Conservation (phyloP, 2,888 invertebrate genomes). For the Arctia plantaginis region DNA sequence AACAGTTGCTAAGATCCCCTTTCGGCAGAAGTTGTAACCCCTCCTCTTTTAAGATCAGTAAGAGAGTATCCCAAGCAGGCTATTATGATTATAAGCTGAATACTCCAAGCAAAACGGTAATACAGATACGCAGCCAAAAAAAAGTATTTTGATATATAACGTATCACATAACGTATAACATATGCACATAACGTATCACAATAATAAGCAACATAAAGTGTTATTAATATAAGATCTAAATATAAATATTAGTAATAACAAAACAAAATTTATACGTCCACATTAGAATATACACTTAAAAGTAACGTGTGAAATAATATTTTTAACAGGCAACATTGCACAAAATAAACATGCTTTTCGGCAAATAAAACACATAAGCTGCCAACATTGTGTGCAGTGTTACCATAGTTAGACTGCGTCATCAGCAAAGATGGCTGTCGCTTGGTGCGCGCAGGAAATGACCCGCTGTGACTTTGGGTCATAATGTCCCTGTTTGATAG, state of each 20-base stretch:
- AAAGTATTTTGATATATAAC: not conserved
- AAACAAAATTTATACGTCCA: not conserved
- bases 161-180: too few species aligned
- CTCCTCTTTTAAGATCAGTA: not conserved
- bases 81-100: too few species aligned
- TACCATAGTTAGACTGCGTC: conserved; percentile 84
- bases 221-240: not conserved
- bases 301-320: not conserved
- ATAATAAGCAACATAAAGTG: conserved; percentile 2
- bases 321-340: conserved; percentile 34
- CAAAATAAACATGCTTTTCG: conserved; percentile 32
- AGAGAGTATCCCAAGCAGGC: too few species aligned
- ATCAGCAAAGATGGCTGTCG: conserved; percentile 69
- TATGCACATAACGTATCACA: conserved; percentile 2
- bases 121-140: not conserved
- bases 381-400: conserved; percentile 62
- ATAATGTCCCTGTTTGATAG: conserved; percentile 76
- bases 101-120: not conserved
- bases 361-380: conserved; percentile 53
- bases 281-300: not conserved
- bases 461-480: conserved; percentile 83
- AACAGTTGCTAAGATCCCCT: not conserved
- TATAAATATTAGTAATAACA: not conserved
- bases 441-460: conserved; percentile 74
- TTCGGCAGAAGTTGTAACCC: not conserved